A percentile compares a stretch with the other conserved stretches of the same genome.
phyloP scores from a whole-genome alignment of 2,888 invertebrate species.

The Megastigmus dorsalis region DNA sequence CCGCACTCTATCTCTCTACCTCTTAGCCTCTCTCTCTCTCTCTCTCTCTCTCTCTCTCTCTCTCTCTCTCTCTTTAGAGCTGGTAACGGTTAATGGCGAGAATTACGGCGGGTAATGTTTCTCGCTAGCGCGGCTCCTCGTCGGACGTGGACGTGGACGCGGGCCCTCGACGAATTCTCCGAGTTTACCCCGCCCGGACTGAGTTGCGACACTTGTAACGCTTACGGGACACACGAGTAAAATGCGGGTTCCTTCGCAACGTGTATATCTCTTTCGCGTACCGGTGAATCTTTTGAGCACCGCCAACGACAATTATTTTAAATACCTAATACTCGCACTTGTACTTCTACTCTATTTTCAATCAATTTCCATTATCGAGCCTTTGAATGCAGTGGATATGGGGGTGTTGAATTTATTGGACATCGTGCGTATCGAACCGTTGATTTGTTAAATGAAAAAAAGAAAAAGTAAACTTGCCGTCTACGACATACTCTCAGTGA shows the following conservation, averaged over 20 bases:
- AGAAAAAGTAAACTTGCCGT: too few species aligned
- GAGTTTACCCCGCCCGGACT: conserved; percentile 11
- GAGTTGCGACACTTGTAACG: conserved; percentile 35
- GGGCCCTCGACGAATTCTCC: background rate
- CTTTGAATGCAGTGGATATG: too few species aligned
- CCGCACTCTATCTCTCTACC: background rate
- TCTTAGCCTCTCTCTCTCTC: background rate
- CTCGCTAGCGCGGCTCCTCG: background rate
- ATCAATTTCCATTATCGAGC: too few species aligned
- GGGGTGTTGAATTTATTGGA: too few species aligned
- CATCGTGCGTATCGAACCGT: too few species aligned
- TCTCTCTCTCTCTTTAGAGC: background rate
- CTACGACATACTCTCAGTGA: too few species aligned
- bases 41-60: background rate
- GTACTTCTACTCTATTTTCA: too few species aligned
- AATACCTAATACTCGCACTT: too few species aligned
- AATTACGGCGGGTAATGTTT: conserved; percentile 42
- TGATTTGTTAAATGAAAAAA: too few species aligned
- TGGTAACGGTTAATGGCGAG: conserved; percentile 43
- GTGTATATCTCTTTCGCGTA: too few species aligned
- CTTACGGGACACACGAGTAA: background rate
- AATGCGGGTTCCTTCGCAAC: background rate
- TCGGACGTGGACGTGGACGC: background rate
- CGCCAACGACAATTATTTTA: too few species aligned
- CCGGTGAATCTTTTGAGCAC: too few species aligned